Base-by-base conservation (phyloP, 2,888 invertebrate genomes). In the Aspidiotus rigidus region DNA sequence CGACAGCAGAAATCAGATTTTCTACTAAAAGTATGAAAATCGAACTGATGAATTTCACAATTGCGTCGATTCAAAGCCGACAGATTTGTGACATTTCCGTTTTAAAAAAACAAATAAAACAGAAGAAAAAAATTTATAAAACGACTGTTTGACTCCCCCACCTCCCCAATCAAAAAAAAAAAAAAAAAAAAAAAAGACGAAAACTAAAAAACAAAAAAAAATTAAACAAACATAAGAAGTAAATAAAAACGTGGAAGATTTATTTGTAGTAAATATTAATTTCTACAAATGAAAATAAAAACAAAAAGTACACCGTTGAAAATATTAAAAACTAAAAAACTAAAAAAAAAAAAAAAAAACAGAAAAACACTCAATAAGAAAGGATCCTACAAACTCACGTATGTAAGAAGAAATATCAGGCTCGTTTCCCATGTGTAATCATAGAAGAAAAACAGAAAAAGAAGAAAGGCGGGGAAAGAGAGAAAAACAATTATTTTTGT, bases 211-310 rank as follows among this genome's bases (percentile, higher is more conserved):
- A 49, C 10, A 6, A 49, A 11, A n/a, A 44, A 49, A 49, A 49
- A 49, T n/a, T 2, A 62, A 62, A 16, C 49, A 28, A 49, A 62
- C 53, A 62, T 17, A 62, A 61, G 16, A 62, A 61, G 16, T 11
- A 42, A 49, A 62, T 28, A 44, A 60, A 39, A 60, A 39, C 13
- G 39, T 62, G 62, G 62, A 62, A 62, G 53, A 62, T 62, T 49
- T 62, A 62, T 62, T 55, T 15, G 39, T n/a, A 54, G 64, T 64
- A 53, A 64, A 64, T 54, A 64, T 55, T 64, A 64, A 64, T 64
- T 64, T 40, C 64, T 64, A 62, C 40, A 28, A 28, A 64, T 15
- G 55, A 64, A 55, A 63, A 63, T 49, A 9, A 64, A 28, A 54
- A 28, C 16, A 11, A 49, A 49, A 49, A n/a, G n/a, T 49, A 49